phyloP scores from a whole-genome alignment of 1,140 invertebrate genomes.

The Drosophila yakuba region DNA sequence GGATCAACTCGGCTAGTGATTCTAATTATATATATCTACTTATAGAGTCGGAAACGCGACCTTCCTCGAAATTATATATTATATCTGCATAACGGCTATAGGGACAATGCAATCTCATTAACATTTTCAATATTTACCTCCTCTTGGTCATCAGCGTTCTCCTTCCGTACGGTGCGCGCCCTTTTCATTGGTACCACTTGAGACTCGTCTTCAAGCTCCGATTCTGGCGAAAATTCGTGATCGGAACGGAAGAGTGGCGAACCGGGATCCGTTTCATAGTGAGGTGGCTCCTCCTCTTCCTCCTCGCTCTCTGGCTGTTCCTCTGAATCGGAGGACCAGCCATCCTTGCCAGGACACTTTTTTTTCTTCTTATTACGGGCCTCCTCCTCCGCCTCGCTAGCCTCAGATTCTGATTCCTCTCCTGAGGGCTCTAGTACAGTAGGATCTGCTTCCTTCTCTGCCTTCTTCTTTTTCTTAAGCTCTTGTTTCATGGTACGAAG shows the following conservation, averaged over 20 bases:
- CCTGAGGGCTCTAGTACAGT: conserved; percentile 84
- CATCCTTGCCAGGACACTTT: conserved; percentile 88
- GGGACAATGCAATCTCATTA: no score
- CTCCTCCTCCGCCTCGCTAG: conserved; percentile 85
- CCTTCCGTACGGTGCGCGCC: conserved; percentile 89
- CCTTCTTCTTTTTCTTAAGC: conserved; percentile 87
- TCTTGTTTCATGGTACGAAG: conserved; percentile 87
- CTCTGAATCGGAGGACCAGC: conserved; percentile 89
- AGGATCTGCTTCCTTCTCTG: conserved; percentile 80
- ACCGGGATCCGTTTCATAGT: conserved; percentile 87
- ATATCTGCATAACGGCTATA: no score
- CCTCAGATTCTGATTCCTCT: conserved; percentile 80
- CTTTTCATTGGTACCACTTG: conserved; percentile 87
- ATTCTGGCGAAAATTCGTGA: conserved; percentile 95
- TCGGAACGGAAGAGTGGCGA: conserved; percentile 92
- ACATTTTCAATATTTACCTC: conserved; percentile 32
- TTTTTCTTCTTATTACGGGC: conserved; percentile 86
- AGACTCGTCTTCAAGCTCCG: conserved; percentile 88
- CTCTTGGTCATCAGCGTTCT: conserved; percentile 84
- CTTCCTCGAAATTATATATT: no score
- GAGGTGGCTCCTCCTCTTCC: conserved; percentile 87
- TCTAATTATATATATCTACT: no score
- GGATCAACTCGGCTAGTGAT: no score
- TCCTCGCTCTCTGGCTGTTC: conserved; percentile 87
- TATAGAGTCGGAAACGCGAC: no score